These are phyloP conservation scores for Corythaixoides concolor DNA, from an alignment of 2,113 vertebrate genomes.

Conservation along the genomic window DNA sequence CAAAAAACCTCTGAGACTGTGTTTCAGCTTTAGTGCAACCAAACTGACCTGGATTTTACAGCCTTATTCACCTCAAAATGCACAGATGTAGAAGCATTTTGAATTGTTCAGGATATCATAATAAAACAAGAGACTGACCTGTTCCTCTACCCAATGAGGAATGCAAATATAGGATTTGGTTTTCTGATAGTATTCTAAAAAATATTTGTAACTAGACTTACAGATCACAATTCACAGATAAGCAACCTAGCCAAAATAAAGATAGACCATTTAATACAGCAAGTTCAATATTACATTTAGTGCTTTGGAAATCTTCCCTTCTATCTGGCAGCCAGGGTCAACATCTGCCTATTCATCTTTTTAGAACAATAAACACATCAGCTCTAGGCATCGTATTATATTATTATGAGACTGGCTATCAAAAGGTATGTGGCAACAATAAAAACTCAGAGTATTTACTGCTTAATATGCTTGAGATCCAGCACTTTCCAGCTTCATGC, in stretches of 20 bases:
- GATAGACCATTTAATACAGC: not conserved
- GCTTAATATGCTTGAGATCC: not conserved
- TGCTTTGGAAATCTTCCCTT: not conserved
- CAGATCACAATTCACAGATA: not conserved
- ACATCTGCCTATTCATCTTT: slow-evolving; percentile 26
- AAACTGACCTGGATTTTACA: not conserved
- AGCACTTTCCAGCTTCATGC: slow-evolving; percentile 8
- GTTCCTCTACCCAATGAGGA: not conserved
- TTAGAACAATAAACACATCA: not conserved
- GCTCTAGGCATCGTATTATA: not conserved
- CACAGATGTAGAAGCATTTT: not conserved
- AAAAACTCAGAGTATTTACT: slow-evolving; percentile 36
- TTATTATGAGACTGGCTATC: not conserved
- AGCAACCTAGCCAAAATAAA: not conserved
- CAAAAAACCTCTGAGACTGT: not conserved
- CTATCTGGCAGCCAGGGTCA: not conserved
- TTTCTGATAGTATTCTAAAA: not conserved
- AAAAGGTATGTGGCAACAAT: slow-evolving; percentile 15
- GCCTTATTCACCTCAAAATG: not conserved
- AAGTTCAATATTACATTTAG: not conserved
- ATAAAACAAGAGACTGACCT: not conserved
- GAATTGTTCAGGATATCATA: not conserved
- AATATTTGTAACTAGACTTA: not conserved
- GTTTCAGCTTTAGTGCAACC: not conserved
- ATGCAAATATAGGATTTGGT: not conserved